Evolutionary conservation across 2,888 invertebrate species (phyloP), one percentile per base, ranked within the genome.

Genomic region (Crepidodera aurea): DNA sequence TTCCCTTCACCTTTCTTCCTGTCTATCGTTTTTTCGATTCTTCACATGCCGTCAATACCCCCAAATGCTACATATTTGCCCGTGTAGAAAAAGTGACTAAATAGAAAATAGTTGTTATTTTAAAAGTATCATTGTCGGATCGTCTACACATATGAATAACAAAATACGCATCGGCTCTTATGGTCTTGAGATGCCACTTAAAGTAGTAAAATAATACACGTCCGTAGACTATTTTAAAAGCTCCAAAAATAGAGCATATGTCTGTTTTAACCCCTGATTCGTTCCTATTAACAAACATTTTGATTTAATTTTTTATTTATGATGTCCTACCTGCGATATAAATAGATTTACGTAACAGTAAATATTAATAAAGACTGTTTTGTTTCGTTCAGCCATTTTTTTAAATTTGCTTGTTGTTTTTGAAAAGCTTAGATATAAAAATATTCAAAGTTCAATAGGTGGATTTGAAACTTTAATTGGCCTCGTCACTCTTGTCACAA

Each of bases 221-320:
- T 71, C 73, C 75, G 71, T 72, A 75, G 73, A 76, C 77, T 79
- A 78, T 78, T 78, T 78, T 77, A 77, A 75, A 77, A 75, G 70
- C 71, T 71, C 77, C 76, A 78, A 77, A 79, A 78, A 79, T 78
- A 78, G 76, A 73, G 69, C 67, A 71, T 69, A 70, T 69, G 75
- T 74, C 76, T 75, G 71, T 67, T 69, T 73, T 63, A 66, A 65
- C 63, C 66, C 66, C 59, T 60, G 67, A 64, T 65, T 66, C 64
- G 55, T 60, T 37, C 48, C 48, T 27, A 12, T 16, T 29, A 48
- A 57, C 22, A 22, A 46, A 16, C 56, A 18, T 57, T 57, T 57
- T 50, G 15, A 57, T 57, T 57, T 57, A 12, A 57, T 57, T 48
- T 56, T 57, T 57, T 48, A 56, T 57, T 57, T 57, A 54, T 54